phyloP scores from a whole-genome alignment of 1,140 invertebrate species.

The Drosophila orena region DNA sequence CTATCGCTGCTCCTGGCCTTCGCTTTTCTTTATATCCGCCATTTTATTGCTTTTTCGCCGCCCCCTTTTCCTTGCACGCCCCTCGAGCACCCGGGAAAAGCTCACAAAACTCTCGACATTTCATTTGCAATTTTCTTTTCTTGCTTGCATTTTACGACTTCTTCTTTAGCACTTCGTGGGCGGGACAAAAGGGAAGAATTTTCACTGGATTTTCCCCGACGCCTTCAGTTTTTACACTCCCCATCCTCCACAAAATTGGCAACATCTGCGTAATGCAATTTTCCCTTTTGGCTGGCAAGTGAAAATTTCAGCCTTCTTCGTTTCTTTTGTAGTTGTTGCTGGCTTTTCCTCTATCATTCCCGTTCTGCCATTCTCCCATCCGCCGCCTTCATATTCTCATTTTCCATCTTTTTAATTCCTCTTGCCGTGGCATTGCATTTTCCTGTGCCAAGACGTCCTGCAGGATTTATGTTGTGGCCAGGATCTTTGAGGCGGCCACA shows the following conservation, averaged over 20 bases:
- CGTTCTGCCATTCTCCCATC: background rate
- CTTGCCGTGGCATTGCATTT: conserved; percentile 44
- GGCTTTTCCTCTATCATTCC: conserved; percentile 20
- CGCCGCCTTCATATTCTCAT: conserved; percentile 17
- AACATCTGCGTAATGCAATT: conserved; percentile 81
- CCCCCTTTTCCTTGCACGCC: conserved; percentile 7
- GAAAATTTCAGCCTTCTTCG: conserved; percentile 42
- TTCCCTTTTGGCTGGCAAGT: conserved; percentile 58
- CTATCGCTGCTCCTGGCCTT: conserved; percentile 16
- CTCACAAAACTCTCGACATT: conserved; percentile 64
- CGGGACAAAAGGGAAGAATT: conserved; percentile 19
- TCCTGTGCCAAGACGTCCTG: conserved; percentile 22
- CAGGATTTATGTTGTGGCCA: conserved; percentile 51
- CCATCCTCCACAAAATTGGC: conserved; percentile 52
- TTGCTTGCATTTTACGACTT: conserved; percentile 75
- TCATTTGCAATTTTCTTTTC: conserved; percentile 78
- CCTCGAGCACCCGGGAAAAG: conserved; percentile 17
- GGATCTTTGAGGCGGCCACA: conserved; percentile 54
- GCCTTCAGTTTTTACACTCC: background rate
- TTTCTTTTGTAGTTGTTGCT: conserved; percentile 45
- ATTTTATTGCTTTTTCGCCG: conserved; percentile 66
- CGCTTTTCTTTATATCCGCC: conserved; percentile 57
- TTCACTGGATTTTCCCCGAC: conserved; percentile 7
- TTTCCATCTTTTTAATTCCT: conserved; percentile 54
- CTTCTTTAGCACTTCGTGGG: conserved; percentile 64